Base-by-base conservation (phyloP, 2,888 invertebrate species). In the Caenorhabditis afra region DNA sequence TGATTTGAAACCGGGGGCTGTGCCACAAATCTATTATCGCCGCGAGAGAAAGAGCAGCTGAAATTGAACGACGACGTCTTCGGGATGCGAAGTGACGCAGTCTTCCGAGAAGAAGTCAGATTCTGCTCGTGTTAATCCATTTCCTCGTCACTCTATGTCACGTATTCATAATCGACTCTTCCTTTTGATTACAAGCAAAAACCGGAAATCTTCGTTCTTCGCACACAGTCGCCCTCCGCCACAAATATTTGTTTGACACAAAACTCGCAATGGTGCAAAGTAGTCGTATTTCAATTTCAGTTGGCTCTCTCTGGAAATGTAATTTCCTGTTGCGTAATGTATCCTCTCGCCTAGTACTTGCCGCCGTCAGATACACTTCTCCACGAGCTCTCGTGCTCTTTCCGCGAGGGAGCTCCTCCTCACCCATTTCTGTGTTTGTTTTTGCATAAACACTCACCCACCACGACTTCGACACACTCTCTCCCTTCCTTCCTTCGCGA, bases 381-480 rank as follows among this genome's bases (percentile, higher is more conserved):
- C 3, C 68, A 68, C 59, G 68, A 68, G 68, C 47, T 39, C 47
- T 39, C 22, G 53, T 39, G 41, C 59, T 59, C 59, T 70, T 64
- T 64, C 64, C 62, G 57, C 71, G 61, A 18, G 61, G 49, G 57
- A 37, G 47, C 62, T 52, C 55, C 62, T 52, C 55, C 53, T 79
- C 68, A 57, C 57, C 57, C 55, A 76, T 68, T 71, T 71, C 57
- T 76, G 76, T 76, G 76, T 76, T 76, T 76, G 76, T 76, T 76
- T 76, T 76, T 76, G 76, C 76, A 76, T 76, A 76, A 76, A 74
- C 71, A 71, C 71, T 71, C 71, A 57, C 61, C n/a, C 61, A 23
- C 61, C 45, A 71, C 71, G 71, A 71, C 71, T 71, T 71, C 71
- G 64, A 64, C 62, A 62, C 70, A 62, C 61, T 70, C 41, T 41